Base-by-base conservation (phyloP, 2,797 vertebrate genomes). In the Scarus forsteni region DNA sequence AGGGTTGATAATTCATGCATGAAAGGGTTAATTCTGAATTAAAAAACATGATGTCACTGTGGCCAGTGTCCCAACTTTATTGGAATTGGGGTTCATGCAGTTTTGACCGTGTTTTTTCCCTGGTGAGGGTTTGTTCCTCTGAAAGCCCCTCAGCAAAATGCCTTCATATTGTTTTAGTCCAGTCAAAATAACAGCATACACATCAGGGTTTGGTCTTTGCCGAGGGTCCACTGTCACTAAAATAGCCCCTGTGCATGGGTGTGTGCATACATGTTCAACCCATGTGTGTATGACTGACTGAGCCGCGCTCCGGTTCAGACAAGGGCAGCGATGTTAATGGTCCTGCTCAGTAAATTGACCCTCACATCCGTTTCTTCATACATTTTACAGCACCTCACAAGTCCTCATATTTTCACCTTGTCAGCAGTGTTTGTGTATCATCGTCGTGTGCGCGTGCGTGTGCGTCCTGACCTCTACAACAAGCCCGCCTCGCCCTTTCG, bases 261-360 rank as follows among this genome's bases (percentile, higher is more conserved):
- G 61, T 60, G 78, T 50, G 50, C 55, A 63, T 54, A 75, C 27
- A 50, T 63, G 74, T 58, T n/a, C 48, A 42, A 12, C 12, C 11
- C 42, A 54, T 43, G 44, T 36, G 55, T 51, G 75, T 7, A 60
- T 66, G 80, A 42, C 75, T 70, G 84, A 60, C 73, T 78, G 79
- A 81, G 81, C 68, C 13, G 58, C 77, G 75, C 68, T 64, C 75
- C 80, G 43, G 88, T 85, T 74, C 77, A 90, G 85, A 88, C 85
- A 83, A 88, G 88, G 89, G 83, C 89, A 78, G 80, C 56, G 11
- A 66, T 89, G 90, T 88, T 89, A 92, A 91, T 90, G 85, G 81
- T 60, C 8, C 73, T 10, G 73, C 87, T 89, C 85, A 85, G 87
- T 88, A 92, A 92, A 92, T 91, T 82, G 87, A 92, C 90, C 88